Conservation (phyloP, 92 coral and sea anemone genomes). For the Epizoanthus scotinus region DNA sequence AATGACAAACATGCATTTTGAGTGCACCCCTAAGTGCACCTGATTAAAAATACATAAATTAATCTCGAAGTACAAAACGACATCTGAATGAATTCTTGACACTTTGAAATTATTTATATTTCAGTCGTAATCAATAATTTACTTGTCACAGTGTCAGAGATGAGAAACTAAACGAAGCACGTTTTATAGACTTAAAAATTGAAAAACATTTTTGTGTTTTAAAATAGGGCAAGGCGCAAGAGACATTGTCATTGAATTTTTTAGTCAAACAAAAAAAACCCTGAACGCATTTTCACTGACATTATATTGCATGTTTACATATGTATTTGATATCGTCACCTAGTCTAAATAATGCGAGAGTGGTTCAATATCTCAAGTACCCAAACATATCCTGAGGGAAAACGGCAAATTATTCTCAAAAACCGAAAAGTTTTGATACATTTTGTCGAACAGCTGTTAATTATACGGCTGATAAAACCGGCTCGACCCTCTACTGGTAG, state of each 20-base stretch:
- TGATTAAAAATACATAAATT: not conserved
- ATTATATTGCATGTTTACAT: too few relatives aligned
- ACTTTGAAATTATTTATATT: not conserved
- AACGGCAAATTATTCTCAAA: not conserved
- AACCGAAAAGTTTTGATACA: not conserved
- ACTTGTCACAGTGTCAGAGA: not conserved
- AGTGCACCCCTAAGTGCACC: not conserved
- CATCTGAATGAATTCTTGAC: not conserved
- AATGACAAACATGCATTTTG: not conserved
- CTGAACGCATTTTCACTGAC: not conserved
- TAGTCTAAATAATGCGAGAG: not conserved
- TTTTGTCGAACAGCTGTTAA: not conserved
- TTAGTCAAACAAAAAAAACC: not conserved
- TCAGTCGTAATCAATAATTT: constrained; percentile 7
- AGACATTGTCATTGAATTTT: too few relatives aligned
- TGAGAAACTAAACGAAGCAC: not conserved
- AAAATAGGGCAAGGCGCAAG: too few relatives aligned
- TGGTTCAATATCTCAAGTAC: constrained; percentile 8
- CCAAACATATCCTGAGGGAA: constrained; percentile 3
- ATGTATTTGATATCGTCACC: not conserved
- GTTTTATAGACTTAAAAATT: not conserved
- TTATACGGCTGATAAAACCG: too few relatives aligned
- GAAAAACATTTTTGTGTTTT: too few relatives aligned
- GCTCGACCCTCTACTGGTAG: not conserved
- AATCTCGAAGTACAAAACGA: too few relatives aligned